Percentiles rank a stretch among this genome's conserved stretches.
These are phyloP conservation scores for Meliscaeva auricollis DNA, from an alignment of 2,888 invertebrate species.

Conservation along the genomic window DNA sequence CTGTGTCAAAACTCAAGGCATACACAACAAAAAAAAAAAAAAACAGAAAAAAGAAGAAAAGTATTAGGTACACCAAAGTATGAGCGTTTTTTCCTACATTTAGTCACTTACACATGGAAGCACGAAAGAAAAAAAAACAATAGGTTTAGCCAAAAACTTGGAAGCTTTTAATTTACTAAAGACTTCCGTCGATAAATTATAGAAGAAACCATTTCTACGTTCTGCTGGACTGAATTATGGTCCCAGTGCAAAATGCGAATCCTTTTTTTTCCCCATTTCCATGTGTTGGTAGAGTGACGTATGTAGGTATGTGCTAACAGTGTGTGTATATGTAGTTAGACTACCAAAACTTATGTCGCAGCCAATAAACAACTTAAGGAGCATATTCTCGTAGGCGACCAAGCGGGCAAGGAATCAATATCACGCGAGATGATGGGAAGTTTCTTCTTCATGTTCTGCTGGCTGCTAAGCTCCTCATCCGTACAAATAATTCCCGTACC, in stretches of 20 bases:
- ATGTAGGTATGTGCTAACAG: not conserved
- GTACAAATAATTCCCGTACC: slow-evolving; percentile 8
- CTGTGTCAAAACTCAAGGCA: slow-evolving; percentile 53
- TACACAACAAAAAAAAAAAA: not conserved
- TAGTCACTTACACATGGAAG: not conserved
- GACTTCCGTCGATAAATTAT: slow-evolving; percentile 76
- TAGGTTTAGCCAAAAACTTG: slow-evolving; percentile 66
- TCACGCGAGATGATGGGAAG: slow-evolving; percentile 53
- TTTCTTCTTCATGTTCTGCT: slow-evolving; percentile 10
- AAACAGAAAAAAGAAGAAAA: slow-evolving; percentile 32
- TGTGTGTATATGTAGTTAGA: slow-evolving; percentile 16
- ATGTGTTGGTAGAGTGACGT: not conserved
- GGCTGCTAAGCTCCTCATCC: slow-evolving; percentile 2
- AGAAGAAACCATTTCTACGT: slow-evolving; percentile 75
- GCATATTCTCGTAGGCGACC: slow-evolving; percentile 74
- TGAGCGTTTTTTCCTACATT: slow-evolving; percentile 7
- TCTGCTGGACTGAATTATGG: slow-evolving; percentile 73
- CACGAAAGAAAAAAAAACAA: slow-evolving; percentile 29
- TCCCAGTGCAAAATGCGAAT: slow-evolving; percentile 71
- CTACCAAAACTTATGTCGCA: slow-evolving; percentile 72
- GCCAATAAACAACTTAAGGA: slow-evolving; percentile 75
- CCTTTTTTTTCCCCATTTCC: slow-evolving; percentile 33
- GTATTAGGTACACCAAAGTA: slow-evolving; percentile 9
- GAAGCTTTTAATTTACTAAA: slow-evolving; percentile 76
- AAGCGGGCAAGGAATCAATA: slow-evolving; percentile 73